A percentile compares a stretch with the other conserved stretches of the same genome.
phyloP scores from a whole-genome alignment of 53 echinoderm and acorn worm species.

The Pentamera pediparva region DNA sequence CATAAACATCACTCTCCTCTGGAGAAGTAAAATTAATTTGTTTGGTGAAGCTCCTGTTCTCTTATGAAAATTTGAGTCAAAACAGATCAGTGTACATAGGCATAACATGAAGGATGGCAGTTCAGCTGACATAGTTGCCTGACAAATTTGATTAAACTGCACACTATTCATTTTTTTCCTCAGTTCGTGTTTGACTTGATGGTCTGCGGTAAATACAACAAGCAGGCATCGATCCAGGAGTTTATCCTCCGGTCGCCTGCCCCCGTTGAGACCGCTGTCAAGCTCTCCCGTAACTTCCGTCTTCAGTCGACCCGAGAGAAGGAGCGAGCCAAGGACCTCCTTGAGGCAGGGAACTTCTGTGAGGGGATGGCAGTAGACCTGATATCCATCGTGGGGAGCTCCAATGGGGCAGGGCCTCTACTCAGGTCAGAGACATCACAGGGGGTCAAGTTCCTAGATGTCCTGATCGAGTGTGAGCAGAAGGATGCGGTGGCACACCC shows the following conservation, averaged over 20 bases:
- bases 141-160: neutral
- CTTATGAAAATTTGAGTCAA: no score
- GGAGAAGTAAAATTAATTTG: no score
- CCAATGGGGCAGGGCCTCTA: slow-evolving; percentile 67
- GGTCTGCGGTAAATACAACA: slow-evolving; percentile 84
- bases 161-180: neutral
- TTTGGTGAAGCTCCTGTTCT: no score
- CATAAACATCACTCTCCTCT: no score
- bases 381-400: slow-evolving; percentile 70
- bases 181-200: slow-evolving; percentile 98
- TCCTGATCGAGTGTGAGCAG: slow-evolving; percentile 91
- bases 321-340: slow-evolving; percentile 80
- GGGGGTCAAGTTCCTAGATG: slow-evolving; percentile 74
- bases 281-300: slow-evolving; percentile 73
- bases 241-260: slow-evolving; percentile 88
- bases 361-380: slow-evolving; percentile 91
- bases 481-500: slow-evolving; percentile 97
- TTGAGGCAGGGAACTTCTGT: slow-evolving; percentile 71
- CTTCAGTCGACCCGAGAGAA: slow-evolving; percentile 78
- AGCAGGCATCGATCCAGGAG: slow-evolving; percentile 74
- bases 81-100: no score
- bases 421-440: slow-evolving; percentile 71
- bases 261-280: slow-evolving; percentile 88
- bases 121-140: no score
- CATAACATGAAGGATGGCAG: no score